A percentile compares a stretch with the other conserved stretches of the same genome.
These are phyloP conservation scores for Sprattus sprattus DNA, from an alignment of 2,113 vertebrate species.

Conservation along the genomic window DNA sequence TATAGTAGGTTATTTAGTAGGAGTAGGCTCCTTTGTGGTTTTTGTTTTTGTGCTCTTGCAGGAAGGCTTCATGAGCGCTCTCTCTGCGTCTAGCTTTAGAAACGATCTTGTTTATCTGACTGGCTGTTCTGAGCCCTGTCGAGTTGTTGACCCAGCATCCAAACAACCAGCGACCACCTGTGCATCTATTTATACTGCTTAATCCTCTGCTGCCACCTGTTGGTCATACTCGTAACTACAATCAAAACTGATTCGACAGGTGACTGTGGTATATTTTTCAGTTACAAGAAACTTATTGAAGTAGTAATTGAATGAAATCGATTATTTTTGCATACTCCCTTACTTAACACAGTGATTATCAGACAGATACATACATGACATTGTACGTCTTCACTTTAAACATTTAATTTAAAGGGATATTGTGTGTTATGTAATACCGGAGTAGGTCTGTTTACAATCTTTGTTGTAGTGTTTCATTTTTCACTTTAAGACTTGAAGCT, in stretches of 20 bases:
- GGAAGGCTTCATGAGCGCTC: neutral
- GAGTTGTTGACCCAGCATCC: slow-evolving; percentile 55
- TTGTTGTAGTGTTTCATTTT: too few relatives aligned
- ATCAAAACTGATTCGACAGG: neutral
- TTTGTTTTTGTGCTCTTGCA: neutral
- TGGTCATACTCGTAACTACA: slow-evolving; percentile 33
- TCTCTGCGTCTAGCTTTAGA: neutral
- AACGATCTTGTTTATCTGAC: neutral
- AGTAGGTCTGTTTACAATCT: too few relatives aligned
- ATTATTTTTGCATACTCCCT: too few relatives aligned
- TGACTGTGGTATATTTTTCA: too few relatives aligned
- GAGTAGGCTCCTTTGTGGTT: neutral
- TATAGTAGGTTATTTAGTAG: neutral
- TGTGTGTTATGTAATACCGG: too few relatives aligned
- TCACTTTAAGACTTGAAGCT: too few relatives aligned
- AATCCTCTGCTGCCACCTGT: slow-evolving; percentile 53
- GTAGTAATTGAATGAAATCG: too few relatives aligned
- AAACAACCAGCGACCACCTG: slow-evolving; percentile 55
- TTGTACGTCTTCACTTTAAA: neutral
- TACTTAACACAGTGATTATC: too few relatives aligned
- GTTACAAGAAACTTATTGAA: too few relatives aligned
- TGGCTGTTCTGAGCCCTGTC: slow-evolving; percentile 36
- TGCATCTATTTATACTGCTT: slow-evolving; percentile 37
- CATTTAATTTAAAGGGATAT: neutral
- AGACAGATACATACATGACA: neutral